Percentiles rank a stretch among this genome's conserved stretches.
Conservation (phyloP, 2,113 vertebrate species). For the Alectura lathami region DNA sequence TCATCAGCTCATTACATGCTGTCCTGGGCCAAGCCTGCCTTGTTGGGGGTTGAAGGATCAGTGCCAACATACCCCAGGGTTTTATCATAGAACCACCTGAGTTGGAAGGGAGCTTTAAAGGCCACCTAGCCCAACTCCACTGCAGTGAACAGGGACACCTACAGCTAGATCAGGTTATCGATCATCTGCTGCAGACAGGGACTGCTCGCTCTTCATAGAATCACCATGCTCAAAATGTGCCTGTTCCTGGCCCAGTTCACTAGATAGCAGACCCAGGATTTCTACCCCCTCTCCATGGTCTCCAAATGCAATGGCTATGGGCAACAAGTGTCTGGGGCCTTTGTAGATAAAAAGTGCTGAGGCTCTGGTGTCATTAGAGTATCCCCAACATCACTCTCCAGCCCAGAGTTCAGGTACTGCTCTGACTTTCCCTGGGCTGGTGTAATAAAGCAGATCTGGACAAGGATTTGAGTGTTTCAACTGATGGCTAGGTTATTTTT, state of each 20-base stretch:
- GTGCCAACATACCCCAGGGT: not conserved
- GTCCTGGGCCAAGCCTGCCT: not conserved
- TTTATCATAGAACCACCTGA: too few species aligned
- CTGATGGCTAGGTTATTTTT: not conserved
- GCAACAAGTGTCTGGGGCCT: not conserved
- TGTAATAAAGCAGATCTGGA: not conserved
- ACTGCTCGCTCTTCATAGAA: not conserved
- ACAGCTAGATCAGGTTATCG: too few species aligned
- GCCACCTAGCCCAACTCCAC: too few species aligned
- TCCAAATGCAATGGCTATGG: not conserved
- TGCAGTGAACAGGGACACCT: too few species aligned
- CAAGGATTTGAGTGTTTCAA: not conserved
- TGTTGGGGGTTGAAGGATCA: not conserved
- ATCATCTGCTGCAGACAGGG: not conserved
- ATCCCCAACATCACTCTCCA: not conserved
- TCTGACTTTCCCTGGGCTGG: not conserved
- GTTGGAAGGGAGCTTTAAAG: too few species aligned
- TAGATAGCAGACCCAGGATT: not conserved
- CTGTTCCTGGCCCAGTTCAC: not conserved
- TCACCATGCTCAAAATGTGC: constrained; percentile 16
- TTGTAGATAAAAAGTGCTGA: not conserved
- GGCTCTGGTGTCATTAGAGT: not conserved
- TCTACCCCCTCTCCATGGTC: not conserved
- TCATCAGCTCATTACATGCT: constrained; percentile 24
- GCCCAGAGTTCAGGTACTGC: not conserved